phyloP scores from a whole-genome alignment of 1,140 invertebrate species.

The Alviniconcha marisindica region DNA sequence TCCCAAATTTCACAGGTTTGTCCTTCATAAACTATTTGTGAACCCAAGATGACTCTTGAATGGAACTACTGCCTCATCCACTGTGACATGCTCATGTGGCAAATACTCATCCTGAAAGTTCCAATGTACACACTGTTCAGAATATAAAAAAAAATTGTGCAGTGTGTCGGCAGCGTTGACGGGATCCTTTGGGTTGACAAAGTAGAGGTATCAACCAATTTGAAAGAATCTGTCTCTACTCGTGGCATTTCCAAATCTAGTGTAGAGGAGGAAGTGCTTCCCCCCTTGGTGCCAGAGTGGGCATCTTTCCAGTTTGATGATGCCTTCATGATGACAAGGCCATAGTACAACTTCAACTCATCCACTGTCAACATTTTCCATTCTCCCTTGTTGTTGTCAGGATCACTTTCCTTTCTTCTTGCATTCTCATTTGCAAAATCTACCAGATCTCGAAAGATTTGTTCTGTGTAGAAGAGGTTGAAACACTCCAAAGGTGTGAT shows the following conservation, averaged over 20 bases:
- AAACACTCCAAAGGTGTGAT: background rate
- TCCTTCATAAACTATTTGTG: conserved; percentile 48
- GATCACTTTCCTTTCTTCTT: background rate
- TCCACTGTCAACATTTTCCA: conserved; percentile 31
- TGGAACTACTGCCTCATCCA: conserved; percentile 51
- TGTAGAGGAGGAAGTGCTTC: background rate
- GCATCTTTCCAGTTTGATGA: conserved; percentile 40
- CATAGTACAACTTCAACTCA: conserved; percentile 44
- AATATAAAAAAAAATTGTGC: too few species aligned
- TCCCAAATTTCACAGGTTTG: conserved; percentile 53
- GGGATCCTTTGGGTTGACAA: conserved; percentile 12
- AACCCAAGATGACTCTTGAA: conserved; percentile 43
- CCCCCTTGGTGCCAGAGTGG: conserved; percentile 18
- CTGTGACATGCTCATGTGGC: conserved; percentile 43
- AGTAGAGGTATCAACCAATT: conserved; percentile 35
- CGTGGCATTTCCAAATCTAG: conserved; percentile 28
- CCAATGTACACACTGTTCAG: conserved; percentile 28
- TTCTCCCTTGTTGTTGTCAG: conserved; percentile 35
- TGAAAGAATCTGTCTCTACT: conserved; percentile 33
- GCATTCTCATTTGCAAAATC: background rate
- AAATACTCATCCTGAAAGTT: conserved; percentile 30
- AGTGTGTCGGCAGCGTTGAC: conserved; percentile 9
- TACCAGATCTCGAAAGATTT: background rate
- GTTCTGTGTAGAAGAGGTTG: background rate
- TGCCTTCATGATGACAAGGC: conserved; percentile 37